Evolutionary conservation across 2,797 vertebrate genomes (phyloP), one percentile per base, ranked within the genome.

Genomic region (Allobates femoralis): DNA sequence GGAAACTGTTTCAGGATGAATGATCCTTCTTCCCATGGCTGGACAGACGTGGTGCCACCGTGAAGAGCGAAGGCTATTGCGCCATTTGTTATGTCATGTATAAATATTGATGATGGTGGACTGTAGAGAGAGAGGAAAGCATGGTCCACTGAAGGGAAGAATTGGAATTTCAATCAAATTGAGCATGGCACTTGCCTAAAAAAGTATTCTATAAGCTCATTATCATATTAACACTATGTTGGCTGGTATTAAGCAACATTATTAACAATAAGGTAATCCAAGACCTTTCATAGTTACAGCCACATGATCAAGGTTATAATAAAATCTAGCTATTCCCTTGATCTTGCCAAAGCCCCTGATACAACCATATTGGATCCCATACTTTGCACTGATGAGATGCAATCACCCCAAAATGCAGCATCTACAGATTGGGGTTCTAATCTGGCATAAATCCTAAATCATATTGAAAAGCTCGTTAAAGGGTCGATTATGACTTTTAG

Each of bases 81-180:
- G 74, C 81, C 74, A 85, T 74, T 85, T 55, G 85, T 76, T 76
- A 81, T 80, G 81, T 76, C 78, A 81, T 30, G 78, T 79, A 88
- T 76, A 50, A 81, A 88, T 88, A 85, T 88, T 84, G 58, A 88
- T 85, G 58, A 81, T 75, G 53, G 5, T 79, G 64, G 51, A 83
- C 73, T 85, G 60, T 37, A 34, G 32, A 66, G 76, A 21, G 10
- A 30, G 23, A 69, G 56, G 56, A 64, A 28, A 15, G 77, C 77
- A 81, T 66, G 76, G 86, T 64, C 46, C 64, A 60, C 37, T 75
- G 76, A 32, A 76, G 64, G 15, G 58, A 51, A 26, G 67, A 46
- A 62, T 37, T 55, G 23, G 55, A 53, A 85, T 88, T 81, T 80
- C n/a, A 81, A 60, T 74, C 51, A 84, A 28, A 79, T 56, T 3